Base-by-base conservation (phyloP, 1,140 invertebrate genomes). In the Bombus turneri region DNA sequence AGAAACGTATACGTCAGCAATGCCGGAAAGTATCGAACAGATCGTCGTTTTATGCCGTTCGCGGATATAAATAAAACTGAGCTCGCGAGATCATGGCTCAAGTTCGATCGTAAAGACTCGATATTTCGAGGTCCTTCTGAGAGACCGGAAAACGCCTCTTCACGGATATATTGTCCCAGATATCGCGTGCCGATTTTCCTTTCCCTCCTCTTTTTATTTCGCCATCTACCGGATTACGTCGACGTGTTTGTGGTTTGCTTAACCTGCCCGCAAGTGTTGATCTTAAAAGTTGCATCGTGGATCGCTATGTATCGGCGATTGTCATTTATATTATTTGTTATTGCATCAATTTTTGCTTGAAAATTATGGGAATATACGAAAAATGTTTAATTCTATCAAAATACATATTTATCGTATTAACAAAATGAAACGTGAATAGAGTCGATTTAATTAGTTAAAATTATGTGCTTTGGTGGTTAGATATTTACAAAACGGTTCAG, bases 11-110 rank as follows among this genome's bases (percentile, higher is more conserved):
- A 57, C 53, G 53, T 74, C 83, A 39, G n/a, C 39, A 74, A 81
- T 64, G 68, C 41, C 76, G 83, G 57, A 34, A 82, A 69, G 39
- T 57, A 39, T 62, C 62, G 81, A 71, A 83, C 53, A 68, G 69
- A 86, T 89, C 69, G 76, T 64, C 31, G 73, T 25, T 81, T 73
- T 72, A 78, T 74, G 62, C 69, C 68, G 77, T 62, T 72, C 72
- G 57, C 53, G 53, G 34, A 39, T 86, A 82, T 88, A 89, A 89
- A 89, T 89, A 86, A 88, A 89, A 86, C 78, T 64, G 41, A 28
- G 31, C 37, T 31, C 57, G 57, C 41, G 77, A 64, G n/a, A 73
- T 74, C 74, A n/a, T 59, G 31, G 64, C 22, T 68, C n/a, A 82
- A 86, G 9, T 86, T 86, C 66, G 59, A 82, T 76, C 72, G 81